Evolutionary conservation across 2,113 vertebrate species (phyloP).

Genomic region (Cyprinodon brontotheroides): DNA sequence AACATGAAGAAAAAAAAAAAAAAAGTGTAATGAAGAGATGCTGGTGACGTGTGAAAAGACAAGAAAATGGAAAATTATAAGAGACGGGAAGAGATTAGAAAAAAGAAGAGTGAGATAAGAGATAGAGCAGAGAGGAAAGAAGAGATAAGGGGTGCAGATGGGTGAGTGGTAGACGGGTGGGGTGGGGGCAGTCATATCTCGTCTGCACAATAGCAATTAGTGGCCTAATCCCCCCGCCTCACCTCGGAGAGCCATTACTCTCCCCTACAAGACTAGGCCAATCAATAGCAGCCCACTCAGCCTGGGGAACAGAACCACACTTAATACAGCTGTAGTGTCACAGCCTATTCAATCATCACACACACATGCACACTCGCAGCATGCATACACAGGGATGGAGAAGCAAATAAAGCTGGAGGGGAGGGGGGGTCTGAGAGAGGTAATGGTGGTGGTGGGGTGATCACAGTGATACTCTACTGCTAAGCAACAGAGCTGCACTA

Average conservation of each 20-base stretch:
- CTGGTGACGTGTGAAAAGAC: conserved; percentile 48
- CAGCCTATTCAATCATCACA: conserved; percentile 78
- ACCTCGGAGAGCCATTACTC: conserved; percentile 83
- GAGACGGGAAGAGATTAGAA: conserved; percentile 24
- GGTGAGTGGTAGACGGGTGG: conserved; percentile 64
- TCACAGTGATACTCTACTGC: conserved; percentile 52
- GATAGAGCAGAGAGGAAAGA: conserved; percentile 40
- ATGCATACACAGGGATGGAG: conserved; percentile 45
- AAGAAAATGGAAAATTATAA: conserved; percentile 47
- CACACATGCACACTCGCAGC: conserved; percentile 10
- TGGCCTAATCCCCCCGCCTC: conserved; percentile 80
- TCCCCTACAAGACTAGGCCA: conserved; percentile 79
- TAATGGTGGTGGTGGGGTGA: conserved; percentile 22
- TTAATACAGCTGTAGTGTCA: conserved; percentile 86
- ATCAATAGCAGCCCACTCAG: conserved; percentile 87
- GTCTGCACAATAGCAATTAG: conserved; percentile 89
- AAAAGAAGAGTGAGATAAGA: conserved; percentile 44
- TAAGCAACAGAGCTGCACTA: conserved; percentile 61
- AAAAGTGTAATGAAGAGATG: conserved; percentile 26
- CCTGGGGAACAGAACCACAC: conserved; percentile 80
- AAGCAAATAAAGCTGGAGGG: conserved; percentile 50
- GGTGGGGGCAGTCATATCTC: conserved; percentile 78
- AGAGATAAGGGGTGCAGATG: conserved; percentile 68
- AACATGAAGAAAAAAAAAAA: neutral
- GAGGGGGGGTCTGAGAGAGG: conserved; percentile 9